Evolutionary conservation across 2,113 vertebrate species (phyloP), one percentile per base, ranked within the genome.

Genomic region (Camelus dromedarius): DNA sequence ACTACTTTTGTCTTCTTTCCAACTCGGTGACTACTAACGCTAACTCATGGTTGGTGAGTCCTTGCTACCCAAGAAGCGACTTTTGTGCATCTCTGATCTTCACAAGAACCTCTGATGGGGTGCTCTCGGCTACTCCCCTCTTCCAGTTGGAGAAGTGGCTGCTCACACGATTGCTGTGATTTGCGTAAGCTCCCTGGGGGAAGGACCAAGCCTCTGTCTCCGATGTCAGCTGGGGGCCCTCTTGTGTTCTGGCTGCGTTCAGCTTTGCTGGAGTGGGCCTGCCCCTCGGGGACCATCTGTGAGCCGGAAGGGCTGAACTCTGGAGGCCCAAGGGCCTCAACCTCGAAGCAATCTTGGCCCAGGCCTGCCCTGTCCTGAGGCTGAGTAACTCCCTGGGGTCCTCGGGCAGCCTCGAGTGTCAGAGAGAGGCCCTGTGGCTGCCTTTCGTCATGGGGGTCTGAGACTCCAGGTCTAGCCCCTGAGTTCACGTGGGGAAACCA

Each of bases 1-100:
- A 16, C 52, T 48, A 35, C 4, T 2, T 70, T n/a, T n/a, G 62
- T 75, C 75, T 42, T 10, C 38, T 77, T 66, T 48, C 48, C 58
- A 48, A 50, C 77, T 16, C 35, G 5, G 1, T 70, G 30, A 56
- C 58, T 48, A 15, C 15, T 14, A 11, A n/a, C 46, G 6, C 4
- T 3, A 38, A 16, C 30, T 38, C 42, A 16, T 7, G 3, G 0
- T 20, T 32, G 0, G 30, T 35, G 72, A 80, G 86, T 81, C 88
- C 24, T 70, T 32, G 10, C 64, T 62, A 3, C 6, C 0, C 2
- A 0, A 0, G 4, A 22, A 10, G 89, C 1, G 18, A 18, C 26
- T 48, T 58, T 24, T 10, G 1, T 18, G 50, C 26, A 12, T 38
- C 12, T 38, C 12, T 7, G 6, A 12, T 46, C 22, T 50, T n/a